These are phyloP conservation scores for Acrocephalus scirpaceus DNA, from an alignment of 2,797 vertebrate species.

Conservation along the genomic window DNA sequence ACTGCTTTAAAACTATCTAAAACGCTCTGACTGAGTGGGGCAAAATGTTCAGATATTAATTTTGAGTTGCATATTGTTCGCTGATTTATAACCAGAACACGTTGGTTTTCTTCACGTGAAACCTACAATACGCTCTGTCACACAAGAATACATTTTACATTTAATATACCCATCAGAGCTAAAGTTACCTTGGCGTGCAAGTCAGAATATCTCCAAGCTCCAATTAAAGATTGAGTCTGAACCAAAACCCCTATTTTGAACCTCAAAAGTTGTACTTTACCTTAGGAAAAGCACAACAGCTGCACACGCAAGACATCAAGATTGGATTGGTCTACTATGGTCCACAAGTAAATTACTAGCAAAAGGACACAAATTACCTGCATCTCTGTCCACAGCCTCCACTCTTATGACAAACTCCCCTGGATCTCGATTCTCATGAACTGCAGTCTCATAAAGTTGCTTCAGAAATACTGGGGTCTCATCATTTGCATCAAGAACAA, in stretches of 20 bases:
- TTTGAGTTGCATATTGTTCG: background rate
- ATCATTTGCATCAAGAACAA: constrained; percentile 89
- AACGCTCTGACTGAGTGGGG: background rate
- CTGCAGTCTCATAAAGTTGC: constrained; percentile 76
- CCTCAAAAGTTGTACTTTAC: background rate
- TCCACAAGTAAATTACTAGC: background rate
- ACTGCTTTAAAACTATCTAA: background rate
- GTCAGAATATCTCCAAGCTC: background rate
- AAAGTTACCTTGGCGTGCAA: background rate
- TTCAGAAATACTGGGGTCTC: constrained; percentile 82
- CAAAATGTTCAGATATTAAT: background rate
- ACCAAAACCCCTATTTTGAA: background rate
- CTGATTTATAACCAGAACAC: background rate
- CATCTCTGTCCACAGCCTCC: constrained; percentile 85
- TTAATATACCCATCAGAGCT: background rate
- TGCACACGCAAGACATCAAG: accelerated
- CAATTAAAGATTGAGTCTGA: background rate
- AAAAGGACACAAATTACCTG: constrained; percentile 78
- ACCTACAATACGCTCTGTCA: background rate
- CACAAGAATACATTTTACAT: accelerated
- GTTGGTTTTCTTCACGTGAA: background rate
- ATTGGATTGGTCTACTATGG: background rate
- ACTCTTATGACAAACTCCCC: constrained; percentile 82
- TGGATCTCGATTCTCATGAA: constrained; percentile 85
- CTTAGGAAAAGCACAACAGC: background rate